These are phyloP conservation scores for Stegana nigrithorax DNA, from an alignment of 2,888 invertebrate species.

Conservation along the genomic window DNA sequence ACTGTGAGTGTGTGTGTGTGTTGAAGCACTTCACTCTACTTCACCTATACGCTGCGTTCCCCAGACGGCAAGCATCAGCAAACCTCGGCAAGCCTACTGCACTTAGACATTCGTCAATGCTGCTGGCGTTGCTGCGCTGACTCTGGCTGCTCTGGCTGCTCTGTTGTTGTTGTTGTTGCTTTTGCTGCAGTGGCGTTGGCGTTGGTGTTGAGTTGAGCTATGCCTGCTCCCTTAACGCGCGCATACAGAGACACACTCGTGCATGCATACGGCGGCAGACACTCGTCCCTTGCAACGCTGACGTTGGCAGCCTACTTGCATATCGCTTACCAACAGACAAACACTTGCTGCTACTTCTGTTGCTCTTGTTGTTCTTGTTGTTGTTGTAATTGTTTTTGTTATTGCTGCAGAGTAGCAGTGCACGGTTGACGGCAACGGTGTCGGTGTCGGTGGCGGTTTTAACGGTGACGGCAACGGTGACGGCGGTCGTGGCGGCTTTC, in stretches of 20 bases:
- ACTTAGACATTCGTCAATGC: conserved; percentile 44
- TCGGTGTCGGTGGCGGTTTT: conserved; percentile 25
- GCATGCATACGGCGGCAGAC: conserved; percentile 31
- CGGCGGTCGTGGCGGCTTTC: conserved; percentile 44
- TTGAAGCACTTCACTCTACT: not conserved
- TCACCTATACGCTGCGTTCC: not conserved
- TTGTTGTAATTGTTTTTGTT: conserved; percentile 35
- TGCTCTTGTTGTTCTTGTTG: conserved; percentile 26
- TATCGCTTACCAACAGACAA: conserved; percentile 61
- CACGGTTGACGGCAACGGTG: conserved; percentile 26
- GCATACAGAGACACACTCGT: not conserved
- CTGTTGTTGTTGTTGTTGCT: not conserved
- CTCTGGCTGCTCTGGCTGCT: not conserved
- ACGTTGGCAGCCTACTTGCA: conserved; percentile 40
- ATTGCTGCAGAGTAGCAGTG: too few relatives aligned
- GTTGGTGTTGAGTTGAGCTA: conserved; percentile 19
- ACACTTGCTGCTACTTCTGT: conserved; percentile 52
- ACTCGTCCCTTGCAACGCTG: not conserved
- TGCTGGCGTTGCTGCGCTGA: conserved; percentile 19
- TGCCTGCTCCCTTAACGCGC: not conserved
- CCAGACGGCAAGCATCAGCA: too few relatives aligned
- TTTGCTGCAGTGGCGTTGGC: conserved; percentile 2
- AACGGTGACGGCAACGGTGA: conserved; percentile 18
- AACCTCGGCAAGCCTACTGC: conserved; percentile 24
- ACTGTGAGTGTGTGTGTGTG: conserved; percentile 10